Conservation (phyloP, 2,113 vertebrate genomes). For the Psilopsiagon aymara region DNA sequence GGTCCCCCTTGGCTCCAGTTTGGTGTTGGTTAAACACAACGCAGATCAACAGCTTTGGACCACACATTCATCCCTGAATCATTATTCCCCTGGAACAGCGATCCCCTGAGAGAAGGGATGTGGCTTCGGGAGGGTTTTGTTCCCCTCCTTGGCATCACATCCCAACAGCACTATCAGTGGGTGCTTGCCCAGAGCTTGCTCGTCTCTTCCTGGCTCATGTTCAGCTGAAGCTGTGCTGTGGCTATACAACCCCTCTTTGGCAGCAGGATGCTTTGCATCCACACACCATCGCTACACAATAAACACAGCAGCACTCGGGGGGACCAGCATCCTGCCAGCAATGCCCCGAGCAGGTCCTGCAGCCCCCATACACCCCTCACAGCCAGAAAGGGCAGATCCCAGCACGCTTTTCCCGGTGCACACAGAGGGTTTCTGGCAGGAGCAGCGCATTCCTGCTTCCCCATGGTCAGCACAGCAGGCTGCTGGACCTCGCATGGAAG, state of each 20-base stretch:
- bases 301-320: background rate
- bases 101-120: background rate
- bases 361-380: background rate
- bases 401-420: background rate
- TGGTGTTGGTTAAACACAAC: background rate
- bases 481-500: background rate
- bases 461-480: background rate
- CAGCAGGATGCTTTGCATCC: background rate
- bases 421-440: background rate
- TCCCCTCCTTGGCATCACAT: background rate
- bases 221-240: background rate
- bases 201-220: background rate
- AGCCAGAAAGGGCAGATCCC: background rate
- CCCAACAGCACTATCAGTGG: accelerated
- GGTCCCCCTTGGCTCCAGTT: background rate
- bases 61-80: accelerated
- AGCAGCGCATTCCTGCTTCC: background rate
- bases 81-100: background rate
- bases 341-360: background rate
- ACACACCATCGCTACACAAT: background rate
- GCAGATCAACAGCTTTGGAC: background rate
- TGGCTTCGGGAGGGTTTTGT: background rate
- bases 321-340: background rate
- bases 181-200: background rate
- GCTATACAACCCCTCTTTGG: background rate